Conservation (phyloP, 2,888 invertebrate species). For the Oxyscelio sp. region DNA sequence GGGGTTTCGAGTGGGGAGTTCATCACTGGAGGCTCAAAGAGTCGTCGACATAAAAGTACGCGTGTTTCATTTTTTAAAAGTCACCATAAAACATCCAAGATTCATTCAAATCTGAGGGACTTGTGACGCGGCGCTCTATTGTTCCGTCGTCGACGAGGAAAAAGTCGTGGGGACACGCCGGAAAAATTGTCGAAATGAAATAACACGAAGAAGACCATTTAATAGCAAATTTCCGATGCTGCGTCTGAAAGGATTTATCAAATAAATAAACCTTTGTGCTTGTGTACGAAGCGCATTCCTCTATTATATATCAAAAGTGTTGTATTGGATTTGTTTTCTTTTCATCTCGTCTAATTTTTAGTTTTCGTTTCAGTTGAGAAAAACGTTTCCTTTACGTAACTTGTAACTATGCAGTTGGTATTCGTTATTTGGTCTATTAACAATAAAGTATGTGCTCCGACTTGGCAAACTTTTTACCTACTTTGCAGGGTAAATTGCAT, state of each 20-base stretch:
- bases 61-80: conserved; percentile 73
- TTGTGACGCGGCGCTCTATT: conserved; percentile 59
- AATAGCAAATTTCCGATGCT: conserved; percentile 53
- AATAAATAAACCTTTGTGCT: conserved; percentile 57
- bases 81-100: conserved; percentile 73
- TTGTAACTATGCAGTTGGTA: conserved; percentile 51
- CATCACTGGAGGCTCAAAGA: conserved; percentile 74
- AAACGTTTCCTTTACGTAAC: conserved; percentile 46
- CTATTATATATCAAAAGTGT: conserved; percentile 67
- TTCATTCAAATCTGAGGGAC: conserved; percentile 70
- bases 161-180: conserved; percentile 46
- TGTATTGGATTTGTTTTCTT: conserved; percentile 23
- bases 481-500: no score
- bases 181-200: conserved; percentile 43
- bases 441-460: conserved; percentile 58
- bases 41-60: conserved; percentile 73
- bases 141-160: conserved; percentile 48
- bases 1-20: conserved; percentile 74
- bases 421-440: conserved; percentile 66
- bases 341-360: conserved; percentile 6
- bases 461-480: no score
- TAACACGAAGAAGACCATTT: conserved; percentile 48
- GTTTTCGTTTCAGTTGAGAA: conserved; percentile 39
- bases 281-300: conserved; percentile 52
- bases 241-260: conserved; percentile 50